Base-by-base conservation (phyloP, 2,113 vertebrate genomes). In the Phasianus colchicus region DNA sequence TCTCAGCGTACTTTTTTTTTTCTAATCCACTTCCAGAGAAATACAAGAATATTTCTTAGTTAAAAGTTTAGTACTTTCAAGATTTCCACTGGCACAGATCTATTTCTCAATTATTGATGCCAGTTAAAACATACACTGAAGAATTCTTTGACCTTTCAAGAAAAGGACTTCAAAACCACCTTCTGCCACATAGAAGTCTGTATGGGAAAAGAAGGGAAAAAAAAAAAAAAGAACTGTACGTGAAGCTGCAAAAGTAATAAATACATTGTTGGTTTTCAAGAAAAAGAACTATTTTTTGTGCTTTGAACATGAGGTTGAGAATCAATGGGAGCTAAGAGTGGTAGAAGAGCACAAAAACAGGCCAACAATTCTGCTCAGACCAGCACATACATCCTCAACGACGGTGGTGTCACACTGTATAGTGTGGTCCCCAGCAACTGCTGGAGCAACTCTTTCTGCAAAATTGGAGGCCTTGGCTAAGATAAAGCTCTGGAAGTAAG, bases 71-170 rank as follows among this genome's bases (percentile, higher is more conserved):
- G 11, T 50, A 6, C 40, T 86, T 85, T 58, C 25, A 70, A 87
- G 12, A 20, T 75, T 95, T 88, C 84, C 57, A 36, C 57, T 83
- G 52, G 48, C 72, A 76, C 13, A 90, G 38, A 36, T 80, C 38
- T 30, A 5, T 45, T 16, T 34, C 8, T 69, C 5, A 42, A 42
- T 69, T 83, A 19, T 34, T 45, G 34, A 60, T 61, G 36, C 32
- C 47, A 88, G 27, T 83, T 64, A 47, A 88, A 70, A 55, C 34
- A 45, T 14, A 5, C 38, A 45, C 12, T 76, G 52, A 82, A 86
- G 52, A 88, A 76, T 88, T 79, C 27, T 45, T 38, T 77, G 60
- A 88, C 79, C 42, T 92, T 85, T 93, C 72, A 60, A 57, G 38
- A 65, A 34, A 21, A 8, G 43, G 85, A 50, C 48, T 93, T 65